Base-by-base conservation (phyloP, 2,113 vertebrate species). In the Macquaria ambigua region DNA sequence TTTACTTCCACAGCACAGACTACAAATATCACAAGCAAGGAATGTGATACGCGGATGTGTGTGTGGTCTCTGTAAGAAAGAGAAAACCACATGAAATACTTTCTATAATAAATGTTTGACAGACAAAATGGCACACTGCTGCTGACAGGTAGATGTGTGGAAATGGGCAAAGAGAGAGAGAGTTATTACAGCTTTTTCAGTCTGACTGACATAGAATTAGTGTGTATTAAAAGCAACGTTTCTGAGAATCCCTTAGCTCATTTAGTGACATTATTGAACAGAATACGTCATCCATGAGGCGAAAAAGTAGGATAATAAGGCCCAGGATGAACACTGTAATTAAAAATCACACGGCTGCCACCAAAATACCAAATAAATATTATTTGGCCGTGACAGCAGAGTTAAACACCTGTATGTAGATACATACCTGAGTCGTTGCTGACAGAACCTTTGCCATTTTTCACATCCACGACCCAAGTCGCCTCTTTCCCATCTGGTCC, bases 401-500 rank as follows among this genome's bases (percentile, higher is more conserved):
- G 39, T 50, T 34, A 16, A 43, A 16, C 23, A 18, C 23, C 6
- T 64, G 3, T 7, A 0, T 18, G 56, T 31, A 25, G 6, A 31
- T 34, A 59, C 74, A 18, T 58, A 99, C 98, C 98, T 95, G 96
- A 87, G 79, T 98, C 96, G 55, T 91, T 86, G 80, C 86, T 94
- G 74, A 99, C 97, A 0, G 96, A 97, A 34, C 98, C 97, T 87
- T 94, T 97, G 59, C 96, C 97, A 0, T 97, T 99, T 89, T 99
- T 99, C 92, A 97, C 96, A 56, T 99, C 98, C 25, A 99, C 97
- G 3, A 98, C 52, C 98, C 98, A 99, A 21, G 96, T 96, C 6
- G 96, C 97, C 90, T 98, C 97, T 86, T 96, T 97, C 64, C 98
- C 98, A 1, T 59, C 96, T 3, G 98, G 98, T 37, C 98, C 98